Conservation (phyloP, 2,797 vertebrate genomes). For the Petrocephalus schoutedeni region DNA sequence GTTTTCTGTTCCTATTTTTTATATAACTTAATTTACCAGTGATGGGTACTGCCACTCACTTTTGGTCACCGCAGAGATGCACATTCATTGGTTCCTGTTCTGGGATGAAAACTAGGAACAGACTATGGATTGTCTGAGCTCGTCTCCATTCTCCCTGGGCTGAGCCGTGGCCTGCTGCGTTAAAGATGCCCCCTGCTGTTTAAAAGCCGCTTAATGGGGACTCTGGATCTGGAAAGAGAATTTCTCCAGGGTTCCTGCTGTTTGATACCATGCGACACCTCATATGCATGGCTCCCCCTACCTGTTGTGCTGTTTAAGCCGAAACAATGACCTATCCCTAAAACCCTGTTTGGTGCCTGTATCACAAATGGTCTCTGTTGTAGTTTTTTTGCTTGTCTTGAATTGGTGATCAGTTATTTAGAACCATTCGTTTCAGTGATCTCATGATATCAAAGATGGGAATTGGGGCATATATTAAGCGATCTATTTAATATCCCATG, state of each 20-base stretch:
- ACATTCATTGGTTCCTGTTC: constrained; percentile 33
- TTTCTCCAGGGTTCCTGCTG: not conserved
- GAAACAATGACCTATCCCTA: not conserved
- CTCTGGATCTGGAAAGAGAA: not conserved
- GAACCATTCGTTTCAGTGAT: not conserved
- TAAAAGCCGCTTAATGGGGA: not conserved
- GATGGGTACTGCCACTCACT: constrained; percentile 20
- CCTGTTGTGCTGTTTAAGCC: not conserved
- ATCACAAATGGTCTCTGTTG: not conserved
- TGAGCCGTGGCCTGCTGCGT: constrained; percentile 27
- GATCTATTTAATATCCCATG: not conserved
- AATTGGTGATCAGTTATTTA: not conserved
- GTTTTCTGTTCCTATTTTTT: constrained; percentile 25
- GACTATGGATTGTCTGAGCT: constrained; percentile 37
- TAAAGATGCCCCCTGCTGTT: constrained; percentile 11
- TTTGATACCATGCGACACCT: not conserved
- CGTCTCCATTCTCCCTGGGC: constrained; percentile 20
- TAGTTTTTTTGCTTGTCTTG: not conserved
- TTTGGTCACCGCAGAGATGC: constrained; percentile 36
- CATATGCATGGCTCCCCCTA: not conserved
- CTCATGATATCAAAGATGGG: too few species aligned
- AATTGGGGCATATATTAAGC: not conserved
- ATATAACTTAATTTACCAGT: constrained; percentile 32
- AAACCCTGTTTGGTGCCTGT: not conserved
- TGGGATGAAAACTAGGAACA: constrained; percentile 43